A percentile compares a stretch with the other conserved stretches of the same genome.
Evolutionary conservation across 2,797 vertebrate genomes (phyloP).

Genomic region (Telmatherina bonti): DNA sequence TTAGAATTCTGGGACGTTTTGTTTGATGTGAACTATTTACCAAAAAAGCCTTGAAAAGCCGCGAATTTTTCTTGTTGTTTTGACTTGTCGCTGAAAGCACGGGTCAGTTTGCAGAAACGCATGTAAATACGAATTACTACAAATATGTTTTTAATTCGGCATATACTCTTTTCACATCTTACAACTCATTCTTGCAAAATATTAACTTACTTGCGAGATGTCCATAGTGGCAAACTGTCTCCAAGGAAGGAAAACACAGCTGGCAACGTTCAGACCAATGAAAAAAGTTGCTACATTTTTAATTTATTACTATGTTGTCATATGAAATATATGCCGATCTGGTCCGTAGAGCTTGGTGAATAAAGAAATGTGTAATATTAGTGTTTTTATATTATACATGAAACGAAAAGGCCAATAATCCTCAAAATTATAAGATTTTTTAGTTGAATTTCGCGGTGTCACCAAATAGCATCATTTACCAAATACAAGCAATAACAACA

Average conservation of each 20-base stretch:
- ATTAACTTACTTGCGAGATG: background rate
- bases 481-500: background rate
- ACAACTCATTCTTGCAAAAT: background rate
- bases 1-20: too few species aligned
- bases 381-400: background rate
- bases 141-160: background rate
- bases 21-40: too few species aligned
- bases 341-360: accelerated
- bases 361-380: accelerated
- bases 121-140: background rate
- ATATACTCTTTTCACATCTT: background rate
- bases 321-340: constrained; percentile 10
- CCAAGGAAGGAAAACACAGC: background rate
- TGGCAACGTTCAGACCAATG: constrained; percentile 4
- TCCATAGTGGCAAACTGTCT: background rate
- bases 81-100: too few species aligned
- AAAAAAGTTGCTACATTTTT: constrained; percentile 22
- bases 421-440: background rate
- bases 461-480: background rate
- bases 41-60: too few species aligned
- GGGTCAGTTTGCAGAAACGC: too few species aligned
- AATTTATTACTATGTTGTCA: accelerated
- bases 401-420: background rate
- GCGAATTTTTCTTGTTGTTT: too few species aligned
- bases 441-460: constrained; percentile 9